These are phyloP conservation scores for Geotrupes spiniger DNA, from an alignment of 2,888 invertebrate species.

Conservation along the genomic window DNA sequence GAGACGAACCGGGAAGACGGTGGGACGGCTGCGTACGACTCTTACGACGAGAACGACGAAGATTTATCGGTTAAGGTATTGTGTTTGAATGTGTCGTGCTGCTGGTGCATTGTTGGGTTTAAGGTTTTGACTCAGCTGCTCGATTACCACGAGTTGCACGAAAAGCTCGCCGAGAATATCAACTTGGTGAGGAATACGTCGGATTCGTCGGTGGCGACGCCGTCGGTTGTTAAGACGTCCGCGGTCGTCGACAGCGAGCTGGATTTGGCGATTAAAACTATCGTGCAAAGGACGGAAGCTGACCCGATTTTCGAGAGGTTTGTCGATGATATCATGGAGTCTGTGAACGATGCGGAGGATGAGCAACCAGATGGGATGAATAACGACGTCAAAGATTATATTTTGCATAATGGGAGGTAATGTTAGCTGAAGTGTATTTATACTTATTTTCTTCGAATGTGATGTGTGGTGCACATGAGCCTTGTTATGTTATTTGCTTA, in stretches of 20 bases:
- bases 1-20: too few species aligned
- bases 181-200: constrained; percentile 35
- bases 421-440: too few species aligned
- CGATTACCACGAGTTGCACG: constrained; percentile 53
- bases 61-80: constrained; percentile 13
- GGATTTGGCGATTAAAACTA: constrained; percentile 51
- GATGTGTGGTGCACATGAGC: too few species aligned
- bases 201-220: neutral
- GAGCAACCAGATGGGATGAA: too few species aligned
- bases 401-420: too few species aligned
- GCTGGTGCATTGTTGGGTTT: neutral
- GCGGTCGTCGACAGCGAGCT: constrained; percentile 37
- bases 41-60: constrained; percentile 15
- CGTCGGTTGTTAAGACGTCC: neutral
- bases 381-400: too few species aligned
- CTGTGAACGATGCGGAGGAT: too few species aligned
- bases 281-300: constrained; percentile 52
- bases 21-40: constrained; percentile 4
- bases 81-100: neutral
- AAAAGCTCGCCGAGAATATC: constrained; percentile 56
- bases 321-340: constrained; percentile 50
- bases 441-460: neutral
- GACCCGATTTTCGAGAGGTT: constrained; percentile 55
- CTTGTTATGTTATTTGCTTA: too few species aligned
- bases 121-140: constrained; percentile 42